Evolutionary conservation across 2,888 invertebrate species (phyloP), one percentile per base, ranked within the genome.

Genomic region (Philereme transversata): DNA sequence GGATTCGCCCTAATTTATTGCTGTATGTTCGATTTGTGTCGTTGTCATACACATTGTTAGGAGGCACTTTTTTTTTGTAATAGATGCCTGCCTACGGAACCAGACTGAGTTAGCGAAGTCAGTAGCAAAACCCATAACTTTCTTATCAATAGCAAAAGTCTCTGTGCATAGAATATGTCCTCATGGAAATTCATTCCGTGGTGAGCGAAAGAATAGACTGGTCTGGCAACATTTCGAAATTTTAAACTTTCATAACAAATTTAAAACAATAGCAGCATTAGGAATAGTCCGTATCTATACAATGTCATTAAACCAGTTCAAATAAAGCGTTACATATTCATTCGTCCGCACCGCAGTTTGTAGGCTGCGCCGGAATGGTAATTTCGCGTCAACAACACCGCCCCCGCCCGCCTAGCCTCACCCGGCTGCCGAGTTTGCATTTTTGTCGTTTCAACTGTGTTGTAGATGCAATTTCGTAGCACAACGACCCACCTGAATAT

Each of bases 321-420:
- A 82, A 86, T 84, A 82, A 80, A 77, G 74, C 74, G 81, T 84
- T 88, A 87, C 86, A 89, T 88, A 89, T 89, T 88, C 86, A 90
- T 88, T 82, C 82, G 82, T 78, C 81, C 80, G 83, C 60, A 61
- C 44, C 66, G 57, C 67, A 62, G 62, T 63, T 61, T 67, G 70
- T 84, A 82, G 87, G 83, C 83, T 76, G 83, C 74, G 78, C 77
- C 73, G 83, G 81, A 88, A 90, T 90, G 87, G 83, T 87, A 89
- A 90, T 90, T 86, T 82, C 80, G 77, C 81, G 84, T 87, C 88
- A 86, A 86, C 89, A 86, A 82, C 84, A 78, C 77, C 72, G 76
- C 79, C 79, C 76, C 22, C 22, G 22, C 22, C 22, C 74, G 76
- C 75, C 79, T 74, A 48, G 51, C 34, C 55, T 11, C 59, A 43